phyloP scores from a whole-genome alignment of 2,113 vertebrate species.

The Nerophis ophidion region DNA sequence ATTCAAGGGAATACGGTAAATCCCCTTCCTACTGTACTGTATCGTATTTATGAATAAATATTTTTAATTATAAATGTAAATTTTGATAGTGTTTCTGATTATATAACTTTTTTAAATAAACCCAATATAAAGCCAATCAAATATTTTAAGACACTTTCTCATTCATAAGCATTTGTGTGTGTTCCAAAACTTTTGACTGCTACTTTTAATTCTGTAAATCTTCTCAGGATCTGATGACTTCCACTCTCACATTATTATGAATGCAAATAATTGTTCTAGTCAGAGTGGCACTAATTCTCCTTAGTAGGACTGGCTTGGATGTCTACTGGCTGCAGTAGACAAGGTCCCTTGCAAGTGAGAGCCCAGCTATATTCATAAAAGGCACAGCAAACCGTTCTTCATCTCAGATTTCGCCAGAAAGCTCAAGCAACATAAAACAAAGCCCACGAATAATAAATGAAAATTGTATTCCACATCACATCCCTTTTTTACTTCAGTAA shows the following conservation, averaged over 20 bases:
- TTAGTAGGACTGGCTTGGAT: background rate
- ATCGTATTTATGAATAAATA: too few species aligned
- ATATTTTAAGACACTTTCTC: too few species aligned
- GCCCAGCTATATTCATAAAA: slow-evolving; percentile 29
- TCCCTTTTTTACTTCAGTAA: slow-evolving; percentile 13
- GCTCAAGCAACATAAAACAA: slow-evolving; percentile 20
- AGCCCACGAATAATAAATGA: slow-evolving; percentile 10
- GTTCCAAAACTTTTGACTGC: too few species aligned
- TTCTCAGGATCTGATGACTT: too few species aligned
- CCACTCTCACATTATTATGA: background rate
- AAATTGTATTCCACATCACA: background rate
- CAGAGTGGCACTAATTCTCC: background rate
- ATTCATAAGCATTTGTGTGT: too few species aligned
- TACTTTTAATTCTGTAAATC: too few species aligned
- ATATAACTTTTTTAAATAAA: too few species aligned
- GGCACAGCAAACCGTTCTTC: slow-evolving; percentile 22
- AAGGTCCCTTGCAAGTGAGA: slow-evolving; percentile 18
- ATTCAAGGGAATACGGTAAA: too few species aligned
- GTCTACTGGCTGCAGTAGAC: slow-evolving; percentile 12
- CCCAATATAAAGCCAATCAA: too few species aligned
- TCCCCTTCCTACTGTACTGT: too few species aligned
- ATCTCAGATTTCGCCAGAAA: background rate
- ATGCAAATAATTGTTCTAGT: background rate
- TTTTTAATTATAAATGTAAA: too few species aligned
- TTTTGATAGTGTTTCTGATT: too few species aligned